These are phyloP conservation scores for Octodonta nipae DNA, from an alignment of 2,888 invertebrate genomes.

Conservation along the genomic window DNA sequence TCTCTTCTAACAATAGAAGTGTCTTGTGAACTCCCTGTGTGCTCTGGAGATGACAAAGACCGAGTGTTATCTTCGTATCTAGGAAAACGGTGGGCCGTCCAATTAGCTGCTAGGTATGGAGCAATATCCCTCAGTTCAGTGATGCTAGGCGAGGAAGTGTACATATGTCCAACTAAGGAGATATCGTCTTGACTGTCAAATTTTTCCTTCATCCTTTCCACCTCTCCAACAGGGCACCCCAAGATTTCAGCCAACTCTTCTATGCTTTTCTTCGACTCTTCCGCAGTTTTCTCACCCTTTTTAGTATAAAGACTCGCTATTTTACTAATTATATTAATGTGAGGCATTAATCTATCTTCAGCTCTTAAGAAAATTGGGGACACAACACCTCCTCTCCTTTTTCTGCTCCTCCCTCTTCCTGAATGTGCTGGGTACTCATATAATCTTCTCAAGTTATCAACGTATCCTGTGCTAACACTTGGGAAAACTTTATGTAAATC, in stretches of 20 bases:
- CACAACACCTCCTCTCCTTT: slow-evolving; percentile 36
- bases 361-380: slow-evolving; percentile 54
- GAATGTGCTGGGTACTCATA: slow-evolving; percentile 42
- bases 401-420: slow-evolving; percentile 38
- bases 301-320: slow-evolving; percentile 45
- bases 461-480: slow-evolving; percentile 40
- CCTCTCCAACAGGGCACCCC: slow-evolving; percentile 48
- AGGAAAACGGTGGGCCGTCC: slow-evolving; percentile 71
- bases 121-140: slow-evolving; percentile 64
- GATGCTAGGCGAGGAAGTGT: slow-evolving; percentile 67
- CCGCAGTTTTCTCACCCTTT: slow-evolving; percentile 23
- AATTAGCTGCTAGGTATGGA: slow-evolving; percentile 62
- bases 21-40: slow-evolving; percentile 22
- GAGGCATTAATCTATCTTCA: slow-evolving; percentile 70
- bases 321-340: slow-evolving; percentile 81
- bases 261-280: slow-evolving; percentile 20
- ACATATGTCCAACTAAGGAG: slow-evolving; percentile 62
- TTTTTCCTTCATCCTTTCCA: slow-evolving; percentile 55
- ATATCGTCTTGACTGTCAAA: slow-evolving; percentile 48
- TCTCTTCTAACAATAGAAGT: slow-evolving; percentile 35
- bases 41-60: slow-evolving; percentile 43
- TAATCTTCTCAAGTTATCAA: slow-evolving; percentile 46
- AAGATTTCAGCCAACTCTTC: slow-evolving; percentile 31
- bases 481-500: slow-evolving; percentile 51
- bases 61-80: slow-evolving; percentile 54